A percentile compares a stretch with the other conserved stretches of the same genome.
Conservation (phyloP, 2,113 vertebrate genomes). For the Cyprinus carpio region DNA sequence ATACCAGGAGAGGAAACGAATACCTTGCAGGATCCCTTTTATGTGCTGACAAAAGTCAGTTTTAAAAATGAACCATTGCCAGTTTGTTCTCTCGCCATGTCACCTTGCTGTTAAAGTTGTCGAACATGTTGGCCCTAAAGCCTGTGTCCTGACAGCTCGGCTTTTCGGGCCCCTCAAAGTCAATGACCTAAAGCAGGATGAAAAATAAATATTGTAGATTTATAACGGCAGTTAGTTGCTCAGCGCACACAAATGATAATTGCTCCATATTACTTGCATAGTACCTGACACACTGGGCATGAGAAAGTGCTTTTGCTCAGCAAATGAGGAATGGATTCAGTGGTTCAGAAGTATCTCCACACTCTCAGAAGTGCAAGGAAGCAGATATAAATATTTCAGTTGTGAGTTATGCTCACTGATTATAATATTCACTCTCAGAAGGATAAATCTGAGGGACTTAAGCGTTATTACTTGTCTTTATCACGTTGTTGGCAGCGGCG, state of each 20-base stretch:
- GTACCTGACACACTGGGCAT: background rate
- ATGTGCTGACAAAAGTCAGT: constrained; percentile 19
- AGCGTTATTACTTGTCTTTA: constrained; percentile 73
- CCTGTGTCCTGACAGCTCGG: background rate
- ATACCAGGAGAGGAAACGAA: constrained; percentile 10
- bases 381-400: constrained; percentile 64
- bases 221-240: constrained; percentile 22
- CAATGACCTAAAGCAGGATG: background rate
- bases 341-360: constrained; percentile 32
- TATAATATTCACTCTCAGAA: constrained; percentile 61
- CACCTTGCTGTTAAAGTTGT: constrained; percentile 42
- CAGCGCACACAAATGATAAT: constrained; percentile 30
- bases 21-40: constrained; percentile 5
- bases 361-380: constrained; percentile 52
- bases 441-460: constrained; percentile 71
- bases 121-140: constrained; percentile 6
- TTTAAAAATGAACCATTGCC: background rate
- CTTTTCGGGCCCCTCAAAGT: constrained; percentile 9
- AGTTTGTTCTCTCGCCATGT: constrained; percentile 32
- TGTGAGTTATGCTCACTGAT: constrained; percentile 64
- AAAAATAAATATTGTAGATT: constrained; percentile 16
- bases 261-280: constrained; percentile 14
- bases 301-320: constrained; percentile 26
- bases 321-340: constrained; percentile 44
- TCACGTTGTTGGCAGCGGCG: constrained; percentile 66